These are phyloP conservation scores for Protophormia terraenovae DNA, from an alignment of 2,888 invertebrate species.

Conservation along the genomic window DNA sequence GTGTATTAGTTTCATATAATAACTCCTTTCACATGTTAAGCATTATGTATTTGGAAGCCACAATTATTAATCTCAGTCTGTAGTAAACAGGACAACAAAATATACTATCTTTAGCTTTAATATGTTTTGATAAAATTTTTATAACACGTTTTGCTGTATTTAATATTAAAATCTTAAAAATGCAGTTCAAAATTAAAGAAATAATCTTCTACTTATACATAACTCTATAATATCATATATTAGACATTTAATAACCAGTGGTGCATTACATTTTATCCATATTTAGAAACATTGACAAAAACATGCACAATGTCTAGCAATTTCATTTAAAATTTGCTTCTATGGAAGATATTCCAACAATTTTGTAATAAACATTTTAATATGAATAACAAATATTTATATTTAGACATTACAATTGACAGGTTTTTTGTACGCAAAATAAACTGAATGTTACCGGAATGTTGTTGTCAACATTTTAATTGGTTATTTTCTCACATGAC, in stretches of 20 bases:
- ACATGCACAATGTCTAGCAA: not conserved
- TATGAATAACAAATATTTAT: not conserved
- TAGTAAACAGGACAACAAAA: too few relatives aligned
- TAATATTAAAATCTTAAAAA: too few relatives aligned
- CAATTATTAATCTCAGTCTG: too few relatives aligned
- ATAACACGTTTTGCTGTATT: too few relatives aligned
- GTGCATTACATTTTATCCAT: not conserved
- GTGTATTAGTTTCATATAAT: too few relatives aligned
- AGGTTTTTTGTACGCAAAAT: not conserved
- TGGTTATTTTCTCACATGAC: slow-evolving; percentile 29
- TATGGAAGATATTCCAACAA: not conserved
- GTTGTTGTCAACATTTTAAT: slow-evolving; percentile 22
- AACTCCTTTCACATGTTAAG: too few relatives aligned
- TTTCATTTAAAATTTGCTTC: not conserved
- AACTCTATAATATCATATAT: too few relatives aligned
- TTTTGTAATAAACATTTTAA: not conserved
- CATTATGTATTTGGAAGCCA: too few relatives aligned
- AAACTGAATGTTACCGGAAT: not conserved
- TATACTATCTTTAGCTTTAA: too few relatives aligned
- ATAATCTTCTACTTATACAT: too few relatives aligned
- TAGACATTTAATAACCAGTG: not conserved
- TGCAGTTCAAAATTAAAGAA: too few relatives aligned
- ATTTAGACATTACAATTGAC: slow-evolving; percentile 8
- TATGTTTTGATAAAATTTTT: too few relatives aligned
- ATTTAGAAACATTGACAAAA: not conserved